phyloP scores from a whole-genome alignment of 1,140 invertebrate genomes.

The Cherax destructor region DNA sequence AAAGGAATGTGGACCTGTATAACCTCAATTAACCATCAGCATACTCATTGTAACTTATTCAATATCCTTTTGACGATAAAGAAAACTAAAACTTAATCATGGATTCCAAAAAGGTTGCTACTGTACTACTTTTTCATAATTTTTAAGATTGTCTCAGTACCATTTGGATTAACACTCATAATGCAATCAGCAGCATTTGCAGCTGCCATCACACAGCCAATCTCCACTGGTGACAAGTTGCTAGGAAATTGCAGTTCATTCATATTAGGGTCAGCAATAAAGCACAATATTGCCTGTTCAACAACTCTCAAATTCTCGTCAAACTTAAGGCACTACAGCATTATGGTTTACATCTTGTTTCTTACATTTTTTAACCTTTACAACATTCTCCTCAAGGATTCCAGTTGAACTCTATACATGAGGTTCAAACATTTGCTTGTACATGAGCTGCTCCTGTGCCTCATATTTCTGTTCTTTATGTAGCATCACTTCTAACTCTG shows the following conservation, averaged over 20 bases:
- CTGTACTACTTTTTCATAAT: background rate
- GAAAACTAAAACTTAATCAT: no score
- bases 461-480: background rate
- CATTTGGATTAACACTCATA: background rate
- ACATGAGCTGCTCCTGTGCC: constrained; percentile 13
- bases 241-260: background rate
- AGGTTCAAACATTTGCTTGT: constrained; percentile 16
- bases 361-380: background rate
- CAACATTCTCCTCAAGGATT: background rate
- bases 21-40: no score
- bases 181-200: background rate
- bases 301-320: background rate
- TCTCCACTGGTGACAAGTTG: background rate
- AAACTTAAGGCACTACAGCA: no score
- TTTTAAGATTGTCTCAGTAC: background rate
- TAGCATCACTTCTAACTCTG: constrained; percentile 2
- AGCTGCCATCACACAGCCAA: background rate
- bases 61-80: no score
- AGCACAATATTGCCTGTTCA: background rate
- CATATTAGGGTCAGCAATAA: background rate
- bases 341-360: no score
- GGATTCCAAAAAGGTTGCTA: no score
- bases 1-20: no score
- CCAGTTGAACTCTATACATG: background rate
- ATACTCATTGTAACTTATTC: no score